Conservation (phyloP, 1,140 invertebrate genomes). For the Steinernema khuongi region DNA sequence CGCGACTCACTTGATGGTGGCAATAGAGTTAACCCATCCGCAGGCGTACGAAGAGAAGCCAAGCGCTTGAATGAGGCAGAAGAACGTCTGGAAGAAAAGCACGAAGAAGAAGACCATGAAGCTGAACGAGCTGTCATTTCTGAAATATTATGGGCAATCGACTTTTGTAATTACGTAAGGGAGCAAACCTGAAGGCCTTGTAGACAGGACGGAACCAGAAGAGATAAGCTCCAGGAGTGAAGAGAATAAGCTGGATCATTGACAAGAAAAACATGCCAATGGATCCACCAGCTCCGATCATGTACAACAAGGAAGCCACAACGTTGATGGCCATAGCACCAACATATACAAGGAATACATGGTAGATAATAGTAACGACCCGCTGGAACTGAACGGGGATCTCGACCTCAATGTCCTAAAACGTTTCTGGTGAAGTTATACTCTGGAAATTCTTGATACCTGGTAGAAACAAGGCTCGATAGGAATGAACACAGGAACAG, state of each 20-base stretch:
- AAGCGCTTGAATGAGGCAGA: conserved; percentile 78
- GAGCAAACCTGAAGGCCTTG: conserved; percentile 61
- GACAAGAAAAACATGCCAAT: conserved; percentile 79
- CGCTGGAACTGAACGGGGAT: conserved; percentile 94
- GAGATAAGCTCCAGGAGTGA: conserved; percentile 91
- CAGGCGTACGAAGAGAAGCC: conserved; percentile 63
- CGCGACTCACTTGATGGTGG: conserved; percentile 18
- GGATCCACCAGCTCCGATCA: conserved; percentile 67
- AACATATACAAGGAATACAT: conserved; percentile 88
- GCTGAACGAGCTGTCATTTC: conserved; percentile 95
- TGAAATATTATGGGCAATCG: conserved; percentile 62
- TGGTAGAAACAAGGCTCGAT: conserved; percentile 98
- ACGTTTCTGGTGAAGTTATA: no score
- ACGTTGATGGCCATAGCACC: conserved; percentile 78
- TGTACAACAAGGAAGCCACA: conserved; percentile 70
- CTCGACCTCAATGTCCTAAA: conserved; percentile 88
- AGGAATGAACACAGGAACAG: conserved; percentile 79
- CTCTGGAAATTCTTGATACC: no score
- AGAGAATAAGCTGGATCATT: conserved; percentile 80
- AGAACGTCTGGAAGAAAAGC: conserved; percentile 92
- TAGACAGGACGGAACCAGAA: conserved; percentile 89
- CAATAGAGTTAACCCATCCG: conserved; percentile 59
- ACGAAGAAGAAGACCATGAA: conserved; percentile 99
- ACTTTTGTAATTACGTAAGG: neutral
- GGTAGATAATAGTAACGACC: conserved; percentile 85